Base-by-base conservation (phyloP, 1,140 invertebrate species). In the Euura lappo region DNA sequence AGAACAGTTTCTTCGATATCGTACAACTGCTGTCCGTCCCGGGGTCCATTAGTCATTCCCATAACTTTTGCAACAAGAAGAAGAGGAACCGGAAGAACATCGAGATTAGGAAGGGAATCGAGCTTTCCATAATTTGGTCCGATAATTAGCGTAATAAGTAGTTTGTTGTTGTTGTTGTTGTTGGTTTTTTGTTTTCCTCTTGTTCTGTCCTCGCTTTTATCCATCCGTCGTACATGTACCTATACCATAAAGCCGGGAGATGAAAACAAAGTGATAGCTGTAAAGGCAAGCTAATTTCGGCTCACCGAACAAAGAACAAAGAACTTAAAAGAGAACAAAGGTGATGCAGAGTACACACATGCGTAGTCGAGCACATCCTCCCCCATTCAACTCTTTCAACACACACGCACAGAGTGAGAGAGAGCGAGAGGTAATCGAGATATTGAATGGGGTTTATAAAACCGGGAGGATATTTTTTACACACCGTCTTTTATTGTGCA, bases 1-100 rank as follows among this genome's bases (percentile, higher is more conserved):
- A 76, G 75, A 69, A 13, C 28, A 28, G n/a, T 70, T 47, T 13
- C 45, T 44, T 60, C 51, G 51, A 60, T 60, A 8, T 60, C 51
- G 51, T 60, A 60, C 51, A 60, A 8, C 51, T 28, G 13, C 13
- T n/a, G 8, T 60, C 51, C 51, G 3, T 28, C 28, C 28, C 28
- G 28, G 28, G 28, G 51, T 60, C 51, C 51, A 60, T 60, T 60
- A 60, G 51, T 60, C 51, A 60, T n/a, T 60, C 51, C 6, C 28
- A 28, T 28, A 60, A n/a, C 51, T 60, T 11, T 60, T n/a, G 51
- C 10, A 60, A 60, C 51, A 60, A 60, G 51, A n/a, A 11, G 51
- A 60, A 60, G 13, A 5, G 1, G 3, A 60, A 6, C 6, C 3
- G 51, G 51, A 60, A 6, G 3, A 60, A 60, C 10, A 60, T 60